These are phyloP conservation scores for Pantherophis alleghaniensis DNA, from an alignment of 2,797 vertebrate genomes.

Conservation along the genomic window DNA sequence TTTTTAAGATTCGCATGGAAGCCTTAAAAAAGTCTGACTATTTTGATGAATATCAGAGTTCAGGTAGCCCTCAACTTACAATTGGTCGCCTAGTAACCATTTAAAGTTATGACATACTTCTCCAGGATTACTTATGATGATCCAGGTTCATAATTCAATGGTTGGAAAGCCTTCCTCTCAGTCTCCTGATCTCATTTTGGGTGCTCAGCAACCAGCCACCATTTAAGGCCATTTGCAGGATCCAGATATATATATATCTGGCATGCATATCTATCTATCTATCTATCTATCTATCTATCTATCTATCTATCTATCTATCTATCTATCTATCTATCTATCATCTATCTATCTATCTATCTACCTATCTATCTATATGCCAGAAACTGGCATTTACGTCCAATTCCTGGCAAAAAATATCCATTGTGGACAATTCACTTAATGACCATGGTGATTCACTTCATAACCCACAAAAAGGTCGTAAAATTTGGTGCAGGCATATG, in stretches of 20 bases:
- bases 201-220: background rate
- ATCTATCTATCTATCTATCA: no score
- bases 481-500: background rate
- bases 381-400: background rate
- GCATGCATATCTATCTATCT: no score
- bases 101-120: background rate
- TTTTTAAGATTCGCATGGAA: background rate
- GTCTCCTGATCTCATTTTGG: background rate
- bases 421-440: background rate
- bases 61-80: background rate
- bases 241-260: background rate
- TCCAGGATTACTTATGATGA: background rate
- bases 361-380: no score
- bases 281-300: no score
- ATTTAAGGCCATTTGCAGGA: background rate
- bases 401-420: background rate
- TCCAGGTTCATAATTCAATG: background rate
- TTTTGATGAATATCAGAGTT: background rate
- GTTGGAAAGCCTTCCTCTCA: background rate
- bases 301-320: no score
- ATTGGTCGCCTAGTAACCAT: background rate
- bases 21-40: background rate
- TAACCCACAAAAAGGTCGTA: background rate
- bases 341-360: no score
- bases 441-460: background rate